Base-by-base conservation (phyloP, 1,140 invertebrate genomes). In the Spodoptera frugiperda region DNA sequence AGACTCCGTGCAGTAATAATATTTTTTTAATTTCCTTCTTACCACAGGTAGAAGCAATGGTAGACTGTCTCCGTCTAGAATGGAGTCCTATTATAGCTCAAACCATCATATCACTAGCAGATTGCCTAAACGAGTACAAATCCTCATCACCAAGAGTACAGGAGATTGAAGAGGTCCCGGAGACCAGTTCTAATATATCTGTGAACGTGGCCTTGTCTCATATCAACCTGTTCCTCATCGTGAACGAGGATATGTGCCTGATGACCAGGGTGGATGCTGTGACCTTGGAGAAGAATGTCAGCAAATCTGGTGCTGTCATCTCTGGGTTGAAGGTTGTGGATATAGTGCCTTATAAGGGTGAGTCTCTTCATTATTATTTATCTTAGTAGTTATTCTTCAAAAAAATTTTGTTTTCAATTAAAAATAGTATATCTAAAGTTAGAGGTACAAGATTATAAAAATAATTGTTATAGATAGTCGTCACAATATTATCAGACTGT, bases 1-100 rank as follows among this genome's bases (percentile, higher is more conserved):
- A 39, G 33, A 39, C 33, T 39, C 8, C 33, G 5, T 6, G 1
- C 0, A 39, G 1, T 4, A 39, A 39, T 39, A 39, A 39, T 39
- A 8, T 39, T 39, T 6, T n/a, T n/a, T n/a, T n/a, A 4, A 6
- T 9, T 4, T 39, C 33, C 1, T 39, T 57, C 48, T 55, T 21
- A 5, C 82, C 78, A 54, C 77, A 93, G 91, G 87, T 94, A 11
- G 93, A 94, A 89, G 93, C 94, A 3, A 94, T 94, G 94, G 89
- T 94, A 82, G 94, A 94, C 77, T 94, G 92, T 57, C 86, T 94
- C 9, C 89, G 93, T 2, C 68, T 93, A 4, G 94, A 94, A 86
- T 94, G 92, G 90, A 93, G 91, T 44, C 78, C 84, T 5, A 70
- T 78, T 0, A 84, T 94, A 3, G 91, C 92, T 0, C 82, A 88